Percentiles rank a stretch among this genome's conserved stretches.
Evolutionary conservation across 2,113 vertebrate species (phyloP).

Genomic region (Pundamilia nyererei): DNA sequence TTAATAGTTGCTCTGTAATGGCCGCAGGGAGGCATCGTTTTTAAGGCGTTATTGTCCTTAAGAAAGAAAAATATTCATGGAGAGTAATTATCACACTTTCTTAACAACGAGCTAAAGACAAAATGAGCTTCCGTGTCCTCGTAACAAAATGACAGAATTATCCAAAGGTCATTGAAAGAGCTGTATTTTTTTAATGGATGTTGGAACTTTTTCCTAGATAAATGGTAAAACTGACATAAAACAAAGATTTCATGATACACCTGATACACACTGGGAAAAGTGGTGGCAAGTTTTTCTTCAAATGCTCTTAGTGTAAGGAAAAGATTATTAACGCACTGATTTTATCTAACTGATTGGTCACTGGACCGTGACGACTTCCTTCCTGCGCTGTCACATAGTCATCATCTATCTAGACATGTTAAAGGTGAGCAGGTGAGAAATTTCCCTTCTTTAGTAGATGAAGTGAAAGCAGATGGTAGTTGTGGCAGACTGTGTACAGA

Average conservation of each 20-base stretch:
- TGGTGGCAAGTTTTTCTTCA: neutral
- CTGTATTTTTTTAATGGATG: neutral
- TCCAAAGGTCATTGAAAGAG: neutral
- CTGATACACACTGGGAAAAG: neutral
- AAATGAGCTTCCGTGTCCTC: neutral
- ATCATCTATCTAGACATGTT: neutral
- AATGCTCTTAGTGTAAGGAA: neutral
- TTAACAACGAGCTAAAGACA: neutral
- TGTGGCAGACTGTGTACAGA: neutral
- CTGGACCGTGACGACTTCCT: neutral
- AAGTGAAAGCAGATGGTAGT: neutral
- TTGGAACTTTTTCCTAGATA: neutral
- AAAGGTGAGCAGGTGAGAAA: neutral
- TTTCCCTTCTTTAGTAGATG: neutral
- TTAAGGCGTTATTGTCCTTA: neutral
- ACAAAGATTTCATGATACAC: neutral
- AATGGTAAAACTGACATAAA: neutral
- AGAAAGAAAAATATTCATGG: neutral
- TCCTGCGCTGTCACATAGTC: neutral
- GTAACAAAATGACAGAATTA: neutral
- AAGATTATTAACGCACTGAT: neutral
- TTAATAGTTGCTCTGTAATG: neutral
- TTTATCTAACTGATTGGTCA: neutral
- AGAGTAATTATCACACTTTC: neutral
- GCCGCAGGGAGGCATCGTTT: fast-evolving